Conservation (phyloP, 2,888 invertebrate species). For the Tuta absoluta region DNA sequence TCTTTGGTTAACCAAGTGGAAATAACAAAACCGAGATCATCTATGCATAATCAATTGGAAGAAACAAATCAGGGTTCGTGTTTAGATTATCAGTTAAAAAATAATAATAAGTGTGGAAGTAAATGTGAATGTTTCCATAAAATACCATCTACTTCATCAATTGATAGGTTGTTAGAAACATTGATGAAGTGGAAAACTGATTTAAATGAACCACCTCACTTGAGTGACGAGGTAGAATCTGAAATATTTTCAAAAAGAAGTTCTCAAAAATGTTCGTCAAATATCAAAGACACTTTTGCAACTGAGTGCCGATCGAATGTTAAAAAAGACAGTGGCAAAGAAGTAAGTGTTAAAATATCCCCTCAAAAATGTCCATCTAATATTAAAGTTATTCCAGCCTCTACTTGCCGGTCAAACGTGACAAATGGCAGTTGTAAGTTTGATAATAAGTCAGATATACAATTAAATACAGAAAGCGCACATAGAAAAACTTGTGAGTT, state of each 20-base stretch:
- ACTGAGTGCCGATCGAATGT: background rate
- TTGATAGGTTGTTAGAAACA: conserved; percentile 60
- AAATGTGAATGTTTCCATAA: conserved; percentile 63
- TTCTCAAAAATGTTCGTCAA: background rate
- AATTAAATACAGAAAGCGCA: background rate
- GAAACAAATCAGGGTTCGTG: background rate
- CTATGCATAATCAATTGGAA: no score
- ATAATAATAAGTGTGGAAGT: conserved; percentile 43
- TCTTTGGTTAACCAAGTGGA: background rate
- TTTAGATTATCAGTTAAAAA: background rate
- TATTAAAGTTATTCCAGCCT: no score
- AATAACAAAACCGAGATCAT: no score
- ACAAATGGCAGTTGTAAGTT: no score
- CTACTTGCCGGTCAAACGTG: no score
- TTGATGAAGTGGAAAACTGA: conserved; percentile 55
- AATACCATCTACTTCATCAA: conserved; percentile 64
- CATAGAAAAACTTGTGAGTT: background rate
- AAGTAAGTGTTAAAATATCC: no score
- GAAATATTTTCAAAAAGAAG: background rate
- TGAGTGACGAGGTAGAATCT: background rate
- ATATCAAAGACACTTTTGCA: background rate
- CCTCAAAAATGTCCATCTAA: no score
- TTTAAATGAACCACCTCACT: conserved; percentile 30
- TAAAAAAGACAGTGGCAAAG: background rate
- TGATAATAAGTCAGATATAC: background rate